A percentile compares a stretch with the other conserved stretches of the same genome.
These are phyloP conservation scores for Gracilinanus agilis DNA, from an alignment of 2,113 vertebrate genomes.

Conservation along the genomic window DNA sequence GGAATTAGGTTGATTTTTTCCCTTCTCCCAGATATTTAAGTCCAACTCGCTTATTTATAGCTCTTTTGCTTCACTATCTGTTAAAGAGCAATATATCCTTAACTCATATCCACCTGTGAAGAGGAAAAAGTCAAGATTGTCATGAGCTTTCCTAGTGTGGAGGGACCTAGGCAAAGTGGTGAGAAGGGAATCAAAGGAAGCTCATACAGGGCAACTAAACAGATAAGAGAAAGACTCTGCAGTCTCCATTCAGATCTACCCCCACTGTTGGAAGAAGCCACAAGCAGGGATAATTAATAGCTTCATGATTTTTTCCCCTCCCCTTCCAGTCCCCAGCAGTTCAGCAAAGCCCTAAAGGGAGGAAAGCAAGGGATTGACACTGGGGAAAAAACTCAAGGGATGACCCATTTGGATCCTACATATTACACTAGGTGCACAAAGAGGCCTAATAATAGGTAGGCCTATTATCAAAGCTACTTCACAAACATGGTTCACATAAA, in stretches of 20 bases:
- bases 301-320: neutral
- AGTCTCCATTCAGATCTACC: neutral
- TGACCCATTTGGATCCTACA: neutral
- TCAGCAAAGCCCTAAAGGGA: too few relatives aligned
- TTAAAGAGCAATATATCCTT: neutral
- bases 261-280: neutral
- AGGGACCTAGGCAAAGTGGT: neutral
- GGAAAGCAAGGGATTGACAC: neutral
- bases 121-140: neutral
- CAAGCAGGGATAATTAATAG: neutral
- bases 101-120: neutral
- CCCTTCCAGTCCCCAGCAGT: neutral
- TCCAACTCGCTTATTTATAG: neutral
- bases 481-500: neutral
- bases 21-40: neutral
- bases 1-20: neutral
- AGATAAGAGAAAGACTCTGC: neutral
- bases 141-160: neutral
- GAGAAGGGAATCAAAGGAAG: neutral
- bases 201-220: neutral
- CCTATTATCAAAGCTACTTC: neutral
- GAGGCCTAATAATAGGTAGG: neutral
- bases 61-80: neutral
- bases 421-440: neutral
- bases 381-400: neutral